Evolutionary conservation across 2,113 vertebrate species (phyloP).

Genomic region (Dicaeum eximium): DNA sequence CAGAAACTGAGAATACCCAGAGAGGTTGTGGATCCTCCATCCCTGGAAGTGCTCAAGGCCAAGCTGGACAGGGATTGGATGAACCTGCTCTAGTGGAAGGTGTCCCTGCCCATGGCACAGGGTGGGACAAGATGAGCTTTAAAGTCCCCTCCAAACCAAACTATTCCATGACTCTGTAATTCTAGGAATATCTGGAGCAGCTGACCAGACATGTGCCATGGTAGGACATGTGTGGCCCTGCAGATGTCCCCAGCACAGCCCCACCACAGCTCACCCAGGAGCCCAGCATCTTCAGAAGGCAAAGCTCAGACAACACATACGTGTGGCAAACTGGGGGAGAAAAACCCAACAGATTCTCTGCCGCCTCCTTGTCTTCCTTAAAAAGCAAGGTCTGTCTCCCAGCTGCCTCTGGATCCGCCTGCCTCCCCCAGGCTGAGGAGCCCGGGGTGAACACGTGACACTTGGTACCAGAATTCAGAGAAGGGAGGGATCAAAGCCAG

Average conservation of each 20-base stretch:
- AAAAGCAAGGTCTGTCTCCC: conserved; percentile 25
- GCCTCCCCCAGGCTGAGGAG: not conserved
- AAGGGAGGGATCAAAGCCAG: not conserved
- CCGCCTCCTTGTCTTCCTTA: not conserved
- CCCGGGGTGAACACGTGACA: not conserved
- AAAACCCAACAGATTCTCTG: not conserved
- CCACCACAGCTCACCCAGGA: not conserved
- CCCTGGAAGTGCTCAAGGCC: not conserved
- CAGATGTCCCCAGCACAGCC: not conserved
- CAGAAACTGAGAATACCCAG: not conserved
- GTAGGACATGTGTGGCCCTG: not conserved
- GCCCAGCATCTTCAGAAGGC: not conserved
- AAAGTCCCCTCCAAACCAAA: not conserved
- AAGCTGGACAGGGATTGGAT: not conserved
- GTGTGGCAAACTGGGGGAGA: not conserved
- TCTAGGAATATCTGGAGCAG: not conserved
- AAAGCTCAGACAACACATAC: not conserved
- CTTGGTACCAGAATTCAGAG: rapidly evolving
- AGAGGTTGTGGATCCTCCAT: not conserved
- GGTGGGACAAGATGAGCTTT: not conserved
- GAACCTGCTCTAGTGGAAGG: not conserved
- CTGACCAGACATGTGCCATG: rapidly evolving
- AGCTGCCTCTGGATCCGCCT: not conserved
- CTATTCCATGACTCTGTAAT: not conserved
- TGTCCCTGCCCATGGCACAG: not conserved